Percentiles rank a stretch among this genome's conserved stretches.
phyloP scores from a whole-genome alignment of 2,113 vertebrate species.

The human region GRCh38 chr3:160271501-160272000 shows the following conservation, averaged over 20 bases:
- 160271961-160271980: background rate
- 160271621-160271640: constrained; percentile 16
- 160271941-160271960: background rate
- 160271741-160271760: constrained; percentile 22
- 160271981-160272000: background rate
- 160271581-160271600: background rate
- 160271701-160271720: constrained; percentile 23
- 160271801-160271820: background rate
- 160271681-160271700: constrained; percentile 28
- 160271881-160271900: background rate
- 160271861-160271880: background rate
- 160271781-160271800: background rate
- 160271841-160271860: background rate
- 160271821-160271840: background rate
- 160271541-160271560: background rate
- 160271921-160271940: background rate
- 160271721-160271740: constrained; percentile 12
- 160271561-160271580: background rate
- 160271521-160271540: constrained; percentile 12
- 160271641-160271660: constrained; percentile 17
- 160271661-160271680: constrained; percentile 42
- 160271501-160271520: constrained; percentile 1
- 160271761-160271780: background rate
- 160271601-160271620: constrained; percentile 41
- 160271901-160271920: background rate